Percentiles rank a stretch among this genome's conserved stretches.
Evolutionary conservation across 2,888 invertebrate genomes (phyloP).

Genomic region (Drosophila greeni): DNA sequence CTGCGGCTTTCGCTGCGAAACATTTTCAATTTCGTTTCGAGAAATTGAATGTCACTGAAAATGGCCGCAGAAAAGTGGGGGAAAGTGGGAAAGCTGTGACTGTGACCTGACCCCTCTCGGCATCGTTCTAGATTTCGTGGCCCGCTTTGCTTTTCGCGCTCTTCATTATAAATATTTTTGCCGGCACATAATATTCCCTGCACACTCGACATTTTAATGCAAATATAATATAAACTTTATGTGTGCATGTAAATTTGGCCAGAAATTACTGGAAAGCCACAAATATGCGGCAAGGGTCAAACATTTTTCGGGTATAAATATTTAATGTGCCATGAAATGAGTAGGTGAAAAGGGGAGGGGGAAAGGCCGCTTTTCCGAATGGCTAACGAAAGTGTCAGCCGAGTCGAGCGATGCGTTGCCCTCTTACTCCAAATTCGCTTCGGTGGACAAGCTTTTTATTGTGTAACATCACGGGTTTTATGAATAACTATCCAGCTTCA

Average conservation of each 20-base stretch:
- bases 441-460: background rate
- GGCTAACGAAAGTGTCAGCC: slow-evolving; percentile 32
- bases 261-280: slow-evolving; percentile 17
- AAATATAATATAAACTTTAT: slow-evolving; percentile 27
- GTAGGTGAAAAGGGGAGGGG: slow-evolving; percentile 9
- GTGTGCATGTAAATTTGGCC: slow-evolving; percentile 2
- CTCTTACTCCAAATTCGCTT: background rate
- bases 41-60: slow-evolving; percentile 72
- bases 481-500: no score
- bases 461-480: background rate
- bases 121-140: slow-evolving; percentile 32
- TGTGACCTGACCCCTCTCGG: slow-evolving; percentile 7
- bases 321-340: slow-evolving; percentile 42
- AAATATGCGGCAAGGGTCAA: slow-evolving; percentile 43
- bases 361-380: slow-evolving; percentile 9
- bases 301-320: slow-evolving; percentile 39
- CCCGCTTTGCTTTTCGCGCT: slow-evolving; percentile 11
- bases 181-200: slow-evolving; percentile 43
- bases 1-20: slow-evolving; percentile 26
- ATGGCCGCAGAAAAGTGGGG: slow-evolving; percentile 29
- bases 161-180: slow-evolving; percentile 55
- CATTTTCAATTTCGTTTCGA: slow-evolving; percentile 69
- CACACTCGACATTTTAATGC: slow-evolving; percentile 43
- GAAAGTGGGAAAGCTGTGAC: slow-evolving; percentile 5
- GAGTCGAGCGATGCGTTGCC: slow-evolving; percentile 20